Conservation (phyloP, 2,888 invertebrate species). For the Willowsia nigromaculata region DNA sequence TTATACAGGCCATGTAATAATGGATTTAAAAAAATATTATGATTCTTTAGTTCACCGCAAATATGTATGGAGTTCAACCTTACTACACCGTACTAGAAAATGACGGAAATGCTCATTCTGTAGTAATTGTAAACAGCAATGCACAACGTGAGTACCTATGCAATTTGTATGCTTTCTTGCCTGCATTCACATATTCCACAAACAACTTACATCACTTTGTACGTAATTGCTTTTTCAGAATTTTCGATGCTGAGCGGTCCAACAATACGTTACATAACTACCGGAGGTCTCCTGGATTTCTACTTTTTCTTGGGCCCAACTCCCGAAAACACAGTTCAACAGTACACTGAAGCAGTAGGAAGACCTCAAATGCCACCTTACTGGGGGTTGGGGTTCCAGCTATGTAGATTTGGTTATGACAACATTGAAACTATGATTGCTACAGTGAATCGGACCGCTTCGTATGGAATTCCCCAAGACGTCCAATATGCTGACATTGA, state of each 20-base stretch:
- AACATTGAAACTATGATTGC: constrained; percentile 84
- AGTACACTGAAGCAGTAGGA: constrained; percentile 86
- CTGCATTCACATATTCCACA: too few species aligned
- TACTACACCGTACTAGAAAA: constrained; percentile 89
- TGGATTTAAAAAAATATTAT: background rate
- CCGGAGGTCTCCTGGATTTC: constrained; percentile 91
- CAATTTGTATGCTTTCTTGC: background rate
- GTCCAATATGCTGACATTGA: constrained; percentile 78
- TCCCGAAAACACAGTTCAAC: constrained; percentile 85
- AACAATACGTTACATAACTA: constrained; percentile 89
- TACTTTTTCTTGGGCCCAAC: constrained; percentile 89
- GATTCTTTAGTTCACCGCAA: constrained; percentile 79
- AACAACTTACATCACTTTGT: background rate
- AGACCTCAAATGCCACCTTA: constrained; percentile 90
- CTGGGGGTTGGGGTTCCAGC: constrained; percentile 93
- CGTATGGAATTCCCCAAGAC: constrained; percentile 86
- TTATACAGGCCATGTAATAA: background rate
- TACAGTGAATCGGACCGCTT: constrained; percentile 86
- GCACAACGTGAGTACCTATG: constrained; percentile 86
- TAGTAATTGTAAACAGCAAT: constrained; percentile 90
- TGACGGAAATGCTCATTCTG: constrained; percentile 86
- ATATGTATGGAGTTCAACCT: constrained; percentile 90
- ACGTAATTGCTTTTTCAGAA: constrained; percentile 38
- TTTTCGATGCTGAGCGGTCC: constrained; percentile 84
- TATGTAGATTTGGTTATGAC: constrained; percentile 87